phyloP scores from a whole-genome alignment of 2,113 vertebrate species.

The Ondatra zibethicus region DNA sequence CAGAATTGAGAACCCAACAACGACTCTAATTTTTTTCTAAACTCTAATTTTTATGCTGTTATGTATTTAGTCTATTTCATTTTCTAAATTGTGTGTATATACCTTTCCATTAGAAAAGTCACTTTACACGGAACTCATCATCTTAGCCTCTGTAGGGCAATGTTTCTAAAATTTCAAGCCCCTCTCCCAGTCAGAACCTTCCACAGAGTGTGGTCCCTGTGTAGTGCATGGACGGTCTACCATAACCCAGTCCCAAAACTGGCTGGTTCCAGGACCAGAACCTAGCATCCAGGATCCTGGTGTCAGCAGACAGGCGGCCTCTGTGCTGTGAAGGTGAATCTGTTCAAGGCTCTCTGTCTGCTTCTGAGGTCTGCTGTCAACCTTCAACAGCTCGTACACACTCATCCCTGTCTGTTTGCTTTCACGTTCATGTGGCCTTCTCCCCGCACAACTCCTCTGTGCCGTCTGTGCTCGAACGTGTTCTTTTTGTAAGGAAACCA shows the following conservation, averaged over 20 bases:
- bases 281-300: neutral
- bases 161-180: neutral
- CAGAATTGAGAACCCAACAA: neutral
- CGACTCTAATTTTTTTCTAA: too few relatives aligned
- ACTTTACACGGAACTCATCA: neutral
- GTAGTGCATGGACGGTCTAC: fast-evolving
- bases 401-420: neutral
- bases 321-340: neutral
- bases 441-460: neutral
- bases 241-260: fast-evolving
- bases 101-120: neutral
- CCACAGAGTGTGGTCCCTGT: neutral
- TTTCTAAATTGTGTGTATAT: neutral
- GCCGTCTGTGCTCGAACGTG: neutral
- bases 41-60: neutral
- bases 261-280: neutral
- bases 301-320: neutral
- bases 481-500: neutral
- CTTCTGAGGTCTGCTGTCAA: neutral
- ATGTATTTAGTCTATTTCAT: neutral
- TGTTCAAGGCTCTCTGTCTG: fast-evolving
- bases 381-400: neutral
- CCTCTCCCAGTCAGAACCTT: neutral
- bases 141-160: neutral
- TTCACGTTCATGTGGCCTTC: neutral